Base-by-base conservation (phyloP, 2,113 vertebrate species). In the Paedocypris sp. region DNA sequence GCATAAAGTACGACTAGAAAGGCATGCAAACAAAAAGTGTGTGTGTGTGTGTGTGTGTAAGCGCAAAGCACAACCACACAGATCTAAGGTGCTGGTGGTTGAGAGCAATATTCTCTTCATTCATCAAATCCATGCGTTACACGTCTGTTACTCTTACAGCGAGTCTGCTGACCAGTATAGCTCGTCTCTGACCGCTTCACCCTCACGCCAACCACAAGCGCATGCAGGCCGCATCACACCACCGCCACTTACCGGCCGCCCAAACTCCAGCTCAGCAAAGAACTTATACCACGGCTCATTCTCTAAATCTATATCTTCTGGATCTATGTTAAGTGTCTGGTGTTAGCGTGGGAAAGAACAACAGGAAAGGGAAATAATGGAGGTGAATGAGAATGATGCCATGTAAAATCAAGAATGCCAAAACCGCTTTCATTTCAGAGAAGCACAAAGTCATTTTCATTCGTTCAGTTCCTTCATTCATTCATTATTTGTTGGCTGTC, bases 261-360 rank as follows among this genome's bases (percentile, higher is more conserved):
- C 90, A 86, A 91, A 91, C 73, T 92, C 86, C 89, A 92, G 82
- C 72, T 92, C 88, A 85, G 90, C 88, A 90, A 92, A 92, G 87
- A 92, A 92, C 81, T 89, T 91, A 90, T 88, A 92, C 91, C 91
- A 93, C 71, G 90, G 89, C 66, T 93, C 91, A 67, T 92, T 90
- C 86, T 92, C 89, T 91, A 92, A 90, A 87, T 89, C 88, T 89
- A 91, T 85, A 78, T 90, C 91, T 84, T 89, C 88, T 81, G 86
- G 87, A 68, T 75, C 83, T 87, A 86, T 79, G 75, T 86, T 70
- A 83, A 73, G 84, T 74, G 74, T 87, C 90, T 91, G 83, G 86
- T 86, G 82, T 74, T 76, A 46, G 43, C 28, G 42, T 16, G 19
- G 42, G 42, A 15, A 45, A 28, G 29, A 49, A 62, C 7, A 39